Percentiles rank a stretch among this genome's conserved stretches.
Conservation (phyloP, 1,140 invertebrate genomes). For the Diploscapter pachys region DNA sequence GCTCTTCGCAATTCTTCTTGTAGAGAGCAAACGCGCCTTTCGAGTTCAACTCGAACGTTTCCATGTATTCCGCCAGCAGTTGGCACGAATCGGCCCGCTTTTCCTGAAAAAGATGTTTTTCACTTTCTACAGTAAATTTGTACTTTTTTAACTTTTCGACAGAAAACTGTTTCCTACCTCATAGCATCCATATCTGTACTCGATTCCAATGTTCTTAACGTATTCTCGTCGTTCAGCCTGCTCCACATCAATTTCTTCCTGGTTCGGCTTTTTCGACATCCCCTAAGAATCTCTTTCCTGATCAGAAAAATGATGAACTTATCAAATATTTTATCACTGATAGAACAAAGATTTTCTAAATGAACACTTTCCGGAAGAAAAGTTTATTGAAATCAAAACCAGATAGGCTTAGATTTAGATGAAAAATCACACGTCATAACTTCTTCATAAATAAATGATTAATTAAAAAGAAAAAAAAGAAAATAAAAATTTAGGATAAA, state of each 20-base stretch:
- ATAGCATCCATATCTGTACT: slow-evolving; percentile 55
- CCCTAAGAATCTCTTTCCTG: too few species aligned
- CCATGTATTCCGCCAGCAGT: slow-evolving; percentile 50
- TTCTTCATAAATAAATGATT: too few species aligned
- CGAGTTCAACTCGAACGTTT: slow-evolving; percentile 49
- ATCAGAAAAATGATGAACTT: too few species aligned
- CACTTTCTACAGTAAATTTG: not conserved
- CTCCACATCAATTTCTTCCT: slow-evolving; percentile 35
- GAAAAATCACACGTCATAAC: not conserved
- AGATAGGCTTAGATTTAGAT: not conserved
- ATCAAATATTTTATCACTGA: too few species aligned
- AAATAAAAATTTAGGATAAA: too few species aligned
- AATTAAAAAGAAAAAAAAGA: too few species aligned
- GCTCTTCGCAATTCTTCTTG: slow-evolving; percentile 47
- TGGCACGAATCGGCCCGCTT: slow-evolving; percentile 57
- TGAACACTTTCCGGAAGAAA: not conserved
- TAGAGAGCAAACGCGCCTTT: slow-evolving; percentile 44
- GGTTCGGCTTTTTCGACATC: slow-evolving; percentile 11
- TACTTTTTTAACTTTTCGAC: too few species aligned
- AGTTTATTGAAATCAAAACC: slow-evolving; percentile 3
- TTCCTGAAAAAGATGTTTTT: slow-evolving; percentile 39
- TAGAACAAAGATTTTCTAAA: too few species aligned
- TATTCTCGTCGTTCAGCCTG: slow-evolving; percentile 52
- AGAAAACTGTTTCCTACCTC: slow-evolving; percentile 31
- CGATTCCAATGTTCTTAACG: slow-evolving; percentile 57